Evolutionary conservation across 2,888 invertebrate genomes (phyloP), one percentile per base, ranked within the genome.

Genomic region (Lasioglossum malachurum): DNA sequence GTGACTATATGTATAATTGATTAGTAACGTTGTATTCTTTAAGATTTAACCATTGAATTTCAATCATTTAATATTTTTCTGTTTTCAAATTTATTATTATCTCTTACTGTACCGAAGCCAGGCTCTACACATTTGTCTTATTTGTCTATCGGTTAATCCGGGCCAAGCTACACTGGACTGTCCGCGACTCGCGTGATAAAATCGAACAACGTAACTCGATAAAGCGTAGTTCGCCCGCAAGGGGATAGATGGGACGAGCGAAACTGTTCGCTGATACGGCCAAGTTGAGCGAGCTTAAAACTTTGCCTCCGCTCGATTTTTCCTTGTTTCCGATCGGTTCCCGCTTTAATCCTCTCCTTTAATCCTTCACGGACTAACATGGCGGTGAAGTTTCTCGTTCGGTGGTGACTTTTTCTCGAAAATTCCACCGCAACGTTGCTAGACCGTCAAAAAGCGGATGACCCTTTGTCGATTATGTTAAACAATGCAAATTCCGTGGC

Each of bases 381-480:
- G 69, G 46, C 81, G 35, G 31, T 31, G 10, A 81, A 49, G 71
- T 75, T 75, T 49, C 31, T 14, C 23, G 60, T 41, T 75, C 71
- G n/a, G 83, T n/a, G 69, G 19, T 57, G 57, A 71, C 71, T 41
- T 71, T 41, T 41, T 38, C 41, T 10, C 14, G n/a, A n/a, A 71
- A n/a, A n/a, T 41, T 41, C n/a, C n/a, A 14, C 23, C 12, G 0
- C 23, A 14, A n/a, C 14, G 38, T 12, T 35, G 3, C 2, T 23
- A 3, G 23, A 16, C 35, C 23, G 38, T 35, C 1, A 10, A 23
- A 69, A 8, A 1, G 10, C 0, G 23, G 23, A 8, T 4, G 2
- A 19, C 3, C 8, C 8, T 16, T 60, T 31, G 16, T 31, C 31
- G 64, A 64, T 64, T 64, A 64, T 31, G 64, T 64, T 31, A 19